Evolutionary conservation across 2,797 vertebrate genomes (phyloP).

Genomic region (Phrynocephalus guinanensis): DNA sequence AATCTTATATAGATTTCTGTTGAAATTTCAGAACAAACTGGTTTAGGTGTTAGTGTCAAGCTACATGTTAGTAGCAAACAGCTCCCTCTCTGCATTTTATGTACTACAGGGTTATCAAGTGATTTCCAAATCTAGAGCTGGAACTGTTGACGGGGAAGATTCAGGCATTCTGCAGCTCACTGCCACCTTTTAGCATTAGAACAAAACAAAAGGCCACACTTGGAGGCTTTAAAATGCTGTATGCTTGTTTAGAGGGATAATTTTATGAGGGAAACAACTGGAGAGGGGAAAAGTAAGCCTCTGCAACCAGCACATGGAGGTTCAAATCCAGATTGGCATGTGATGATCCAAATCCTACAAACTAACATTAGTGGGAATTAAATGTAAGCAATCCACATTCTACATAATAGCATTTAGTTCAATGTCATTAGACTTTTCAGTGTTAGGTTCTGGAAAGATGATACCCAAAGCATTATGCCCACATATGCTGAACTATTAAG

Average conservation of each 20-base stretch:
- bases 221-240: neutral
- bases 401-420: neutral
- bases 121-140: neutral
- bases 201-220: too few species aligned
- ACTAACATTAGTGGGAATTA: neutral
- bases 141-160: neutral
- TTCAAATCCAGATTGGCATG: neutral
- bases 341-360: neutral
- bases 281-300: neutral
- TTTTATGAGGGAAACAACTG: neutral
- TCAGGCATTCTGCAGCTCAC: too few species aligned
- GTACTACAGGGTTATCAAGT: neutral
- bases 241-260: neutral
- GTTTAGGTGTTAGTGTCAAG: neutral
- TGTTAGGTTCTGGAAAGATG: conserved; percentile 1
- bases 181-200: too few species aligned
- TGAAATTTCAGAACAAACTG: conserved; percentile 8
- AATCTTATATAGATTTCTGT: neutral
- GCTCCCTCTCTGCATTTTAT: neutral
- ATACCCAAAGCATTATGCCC: neutral
- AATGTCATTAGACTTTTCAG: neutral
- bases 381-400: neutral
- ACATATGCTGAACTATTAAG: neutral
- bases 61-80: neutral
- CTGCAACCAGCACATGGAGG: neutral